Evolutionary conservation across 1,140 invertebrate species (phyloP).

Genomic region (Piezodorus guildinii): DNA sequence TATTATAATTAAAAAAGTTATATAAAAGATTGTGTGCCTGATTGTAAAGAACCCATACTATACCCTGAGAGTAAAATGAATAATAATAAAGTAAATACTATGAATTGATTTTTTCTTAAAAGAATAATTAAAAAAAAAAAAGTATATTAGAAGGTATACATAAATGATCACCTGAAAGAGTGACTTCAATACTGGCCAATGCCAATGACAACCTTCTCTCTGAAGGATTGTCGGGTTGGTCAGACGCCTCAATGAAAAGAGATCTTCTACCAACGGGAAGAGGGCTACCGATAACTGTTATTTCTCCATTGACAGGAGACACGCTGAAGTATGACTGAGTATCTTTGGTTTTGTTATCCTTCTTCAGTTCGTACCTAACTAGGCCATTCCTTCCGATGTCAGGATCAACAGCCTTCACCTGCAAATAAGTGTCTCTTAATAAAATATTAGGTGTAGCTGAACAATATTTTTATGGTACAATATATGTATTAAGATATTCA

Average conservation of each 20-base stretch:
- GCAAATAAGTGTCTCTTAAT: not conserved
- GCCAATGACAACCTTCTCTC: conserved; percentile 67
- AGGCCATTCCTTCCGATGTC: conserved; percentile 69
- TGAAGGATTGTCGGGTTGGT: conserved; percentile 67
- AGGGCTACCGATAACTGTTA: conserved; percentile 55
- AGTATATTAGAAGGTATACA: too few relatives aligned
- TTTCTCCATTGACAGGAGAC: conserved; percentile 54
- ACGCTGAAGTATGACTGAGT: conserved; percentile 53
- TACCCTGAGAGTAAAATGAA: too few relatives aligned
- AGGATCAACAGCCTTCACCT: conserved; percentile 62
- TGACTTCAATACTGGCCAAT: conserved; percentile 64
- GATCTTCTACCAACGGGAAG: conserved; percentile 56
- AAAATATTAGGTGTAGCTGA: too few relatives aligned
- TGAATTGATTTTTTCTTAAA: too few relatives aligned
- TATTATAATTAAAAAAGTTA: too few relatives aligned
- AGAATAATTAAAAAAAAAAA: too few relatives aligned
- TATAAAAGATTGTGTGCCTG: too few relatives aligned
- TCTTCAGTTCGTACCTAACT: conserved; percentile 63
- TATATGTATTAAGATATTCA: too few relatives aligned
- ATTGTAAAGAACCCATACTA: too few relatives aligned
- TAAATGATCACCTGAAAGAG: conserved; percentile 34
- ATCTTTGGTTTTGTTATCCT: conserved; percentile 46
- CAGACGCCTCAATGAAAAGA: conserved; percentile 67
- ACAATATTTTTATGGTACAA: too few relatives aligned
- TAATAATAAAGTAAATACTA: too few relatives aligned